Evolutionary conservation across 1,140 invertebrate genomes (phyloP), one percentile per base, ranked within the genome.

Genomic region (Drosophila insularis): DNA sequence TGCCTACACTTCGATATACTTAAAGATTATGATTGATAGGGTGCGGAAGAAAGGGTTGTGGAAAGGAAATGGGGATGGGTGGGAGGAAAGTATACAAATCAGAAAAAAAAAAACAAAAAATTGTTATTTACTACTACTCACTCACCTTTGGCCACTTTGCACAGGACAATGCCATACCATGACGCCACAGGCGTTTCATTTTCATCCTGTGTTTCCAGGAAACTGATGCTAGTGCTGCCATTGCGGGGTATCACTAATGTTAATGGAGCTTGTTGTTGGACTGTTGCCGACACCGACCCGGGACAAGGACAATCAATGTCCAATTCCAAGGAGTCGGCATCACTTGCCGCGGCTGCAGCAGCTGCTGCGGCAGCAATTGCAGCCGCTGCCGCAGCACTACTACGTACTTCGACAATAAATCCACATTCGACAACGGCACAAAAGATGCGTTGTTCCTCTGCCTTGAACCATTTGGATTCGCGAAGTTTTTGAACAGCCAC

Each of bases 401-500:
- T 93, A 77, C 93, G 92, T 69, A 94, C 93, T 80, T 95, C 94
- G 53, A 95, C 92, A 59, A 95, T 93, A 90, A 95, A 95, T 40
- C 95, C 95, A n/a, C 94, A 93, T 89, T 95, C 94, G 75, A 95
- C 92, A 50, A 95, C 95, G 58, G 94, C 94, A 87, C 94, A 95
- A 71, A 95, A 93, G 74, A 95, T 93, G 65, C 94, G 94, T 81
- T 94, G 93, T 92, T 95, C 95, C 77, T 94, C 93, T 70, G 94
- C 93, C 68, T 93, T 93, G 80, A 95, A 95, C 95, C 95, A 95
- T 92, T 95, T 95, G 53, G 94, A 94, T 90, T 95, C 94, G 43
- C 94, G 92, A 68, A 95, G 92, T 80, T 95, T 95, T 84, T 95
- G 94, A 50, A 94, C 94, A 19, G 94, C 94, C 6, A 95, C 94